A percentile compares a stretch with the other conserved stretches of the same genome.
These are phyloP conservation scores for Hycleus phaleratus DNA, from an alignment of 1,140 invertebrate species.

Conservation along the genomic window DNA sequence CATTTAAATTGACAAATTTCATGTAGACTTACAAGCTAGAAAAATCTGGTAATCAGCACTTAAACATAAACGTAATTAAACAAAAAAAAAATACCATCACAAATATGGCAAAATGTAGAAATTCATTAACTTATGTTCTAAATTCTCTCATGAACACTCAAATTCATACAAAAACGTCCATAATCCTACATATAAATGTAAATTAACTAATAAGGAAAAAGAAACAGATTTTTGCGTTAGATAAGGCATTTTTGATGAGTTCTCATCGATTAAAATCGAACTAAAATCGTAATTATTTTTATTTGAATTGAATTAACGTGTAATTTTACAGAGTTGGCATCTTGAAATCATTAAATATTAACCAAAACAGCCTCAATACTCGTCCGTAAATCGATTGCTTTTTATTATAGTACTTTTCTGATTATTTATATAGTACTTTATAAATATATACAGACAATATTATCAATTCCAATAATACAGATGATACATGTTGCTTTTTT, in stretches of 20 bases:
- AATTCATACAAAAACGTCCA: constrained; percentile 2
- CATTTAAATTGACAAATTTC: constrained; percentile 1
- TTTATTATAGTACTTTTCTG: not conserved
- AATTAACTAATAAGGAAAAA: not conserved
- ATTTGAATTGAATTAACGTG: not conserved
- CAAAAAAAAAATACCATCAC: constrained; percentile 14
- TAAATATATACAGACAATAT: constrained; percentile 12
- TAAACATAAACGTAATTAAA: constrained; percentile 6
- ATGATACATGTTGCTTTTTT: not conserved
- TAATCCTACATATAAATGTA: not conserved
- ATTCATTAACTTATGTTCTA: constrained; percentile 8
- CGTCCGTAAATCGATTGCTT: constrained; percentile 4
- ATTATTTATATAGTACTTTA: constrained; percentile 1
- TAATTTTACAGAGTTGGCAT: constrained; percentile 10
- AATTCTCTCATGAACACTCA: not conserved
- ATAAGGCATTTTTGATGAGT: too few relatives aligned
- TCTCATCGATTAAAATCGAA: too few relatives aligned
- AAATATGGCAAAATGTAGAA: constrained; percentile 12
- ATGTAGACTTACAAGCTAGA: constrained; percentile 5
- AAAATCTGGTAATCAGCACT: constrained; percentile 5
- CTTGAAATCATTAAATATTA: constrained; percentile 6
- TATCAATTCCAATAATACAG: constrained; percentile 15
- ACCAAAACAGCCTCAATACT: constrained; percentile 8
- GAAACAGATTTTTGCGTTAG: not conserved
- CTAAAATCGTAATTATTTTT: too few relatives aligned